Percentiles rank a stretch among this genome's conserved stretches.
phyloP scores from a whole-genome alignment of 2,113 vertebrate genomes.

The Rhinogobius similis region DNA sequence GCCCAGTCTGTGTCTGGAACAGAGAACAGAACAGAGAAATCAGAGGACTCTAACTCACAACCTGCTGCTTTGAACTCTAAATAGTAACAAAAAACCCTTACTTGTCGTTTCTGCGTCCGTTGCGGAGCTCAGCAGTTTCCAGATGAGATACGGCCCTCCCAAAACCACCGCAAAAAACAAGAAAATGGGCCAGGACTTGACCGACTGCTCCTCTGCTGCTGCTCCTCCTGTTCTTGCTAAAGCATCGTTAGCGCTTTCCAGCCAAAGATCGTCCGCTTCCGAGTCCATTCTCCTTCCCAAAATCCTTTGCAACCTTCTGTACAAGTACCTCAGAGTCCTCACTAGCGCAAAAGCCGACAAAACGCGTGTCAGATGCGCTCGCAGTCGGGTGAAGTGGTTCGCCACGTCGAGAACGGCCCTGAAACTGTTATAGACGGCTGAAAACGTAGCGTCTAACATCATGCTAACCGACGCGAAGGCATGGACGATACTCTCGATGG shows the following conservation, averaged over 20 bases:
- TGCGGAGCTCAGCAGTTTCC: conserved; percentile 89
- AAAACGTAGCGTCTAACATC: conserved; percentile 99
- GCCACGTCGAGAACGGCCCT: conserved; percentile 95
- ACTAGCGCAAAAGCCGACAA: conserved; percentile 95
- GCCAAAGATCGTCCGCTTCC: conserved; percentile 93
- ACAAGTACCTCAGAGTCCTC: conserved; percentile 90
- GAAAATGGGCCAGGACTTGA: conserved; percentile 98
- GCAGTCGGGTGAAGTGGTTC: conserved; percentile 94
- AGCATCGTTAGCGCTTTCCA: conserved; percentile 84
- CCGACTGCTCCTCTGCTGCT: conserved; percentile 77
- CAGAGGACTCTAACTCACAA: no score
- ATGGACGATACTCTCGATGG: conserved; percentile 97
- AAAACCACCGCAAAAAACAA: conserved; percentile 95
- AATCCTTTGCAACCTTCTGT: conserved; percentile 84
- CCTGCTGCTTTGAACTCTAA: neutral
- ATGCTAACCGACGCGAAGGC: conserved; percentile 95
- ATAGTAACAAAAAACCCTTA: conserved; percentile 37
- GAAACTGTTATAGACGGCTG: conserved; percentile 97
- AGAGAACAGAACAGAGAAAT: conserved; percentile 17
- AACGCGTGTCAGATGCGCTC: conserved; percentile 92
- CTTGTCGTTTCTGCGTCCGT: conserved; percentile 80
- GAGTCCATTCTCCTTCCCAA: conserved; percentile 82
- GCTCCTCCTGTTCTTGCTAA: conserved; percentile 59
- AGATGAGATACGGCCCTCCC: conserved; percentile 96
- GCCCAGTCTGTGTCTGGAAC: conserved; percentile 84